These are phyloP conservation scores for Babyrousa celebensis DNA, from an alignment of 2,797 vertebrate genomes.

Conservation along the genomic window DNA sequence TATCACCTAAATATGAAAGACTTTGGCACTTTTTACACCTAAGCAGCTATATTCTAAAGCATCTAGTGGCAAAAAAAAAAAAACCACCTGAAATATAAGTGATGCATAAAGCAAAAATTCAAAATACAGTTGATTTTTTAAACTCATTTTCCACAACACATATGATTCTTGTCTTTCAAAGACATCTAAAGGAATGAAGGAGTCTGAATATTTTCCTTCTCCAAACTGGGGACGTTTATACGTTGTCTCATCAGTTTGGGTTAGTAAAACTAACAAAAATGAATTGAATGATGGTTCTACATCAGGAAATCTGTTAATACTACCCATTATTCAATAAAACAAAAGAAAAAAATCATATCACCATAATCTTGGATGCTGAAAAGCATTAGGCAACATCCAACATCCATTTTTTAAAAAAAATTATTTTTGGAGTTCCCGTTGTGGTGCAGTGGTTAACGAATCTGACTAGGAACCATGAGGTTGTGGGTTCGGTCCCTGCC, in stretches of 20 bases:
- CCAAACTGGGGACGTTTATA: not conserved
- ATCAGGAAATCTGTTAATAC: not conserved
- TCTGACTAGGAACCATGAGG: too few relatives aligned
- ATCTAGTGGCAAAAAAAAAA: not conserved
- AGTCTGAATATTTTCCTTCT: not conserved
- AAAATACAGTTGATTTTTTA: constrained; percentile 61
- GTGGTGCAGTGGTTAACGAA: too few relatives aligned
- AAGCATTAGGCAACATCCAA: not conserved
- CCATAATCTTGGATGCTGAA: not conserved
- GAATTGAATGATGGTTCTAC: not conserved
- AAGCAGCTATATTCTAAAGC: not conserved
- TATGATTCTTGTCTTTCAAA: not conserved
- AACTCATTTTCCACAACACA: not conserved
- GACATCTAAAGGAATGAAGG: not conserved
- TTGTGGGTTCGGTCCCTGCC: too few relatives aligned
- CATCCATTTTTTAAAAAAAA: not conserved
- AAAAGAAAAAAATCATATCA: constrained; percentile 1
- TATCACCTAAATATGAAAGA: not conserved
- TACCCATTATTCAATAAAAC: not conserved
- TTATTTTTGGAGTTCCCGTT: too few relatives aligned
- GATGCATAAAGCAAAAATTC: not conserved
- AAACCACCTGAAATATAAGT: not conserved
- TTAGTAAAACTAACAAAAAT: constrained; percentile 40
- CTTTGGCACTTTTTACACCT: not conserved
- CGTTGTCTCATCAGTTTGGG: not conserved